Percentiles rank a stretch among this genome's conserved stretches.
Conservation (phyloP, 2,888 invertebrate genomes). For the Dioctria rufipes region DNA sequence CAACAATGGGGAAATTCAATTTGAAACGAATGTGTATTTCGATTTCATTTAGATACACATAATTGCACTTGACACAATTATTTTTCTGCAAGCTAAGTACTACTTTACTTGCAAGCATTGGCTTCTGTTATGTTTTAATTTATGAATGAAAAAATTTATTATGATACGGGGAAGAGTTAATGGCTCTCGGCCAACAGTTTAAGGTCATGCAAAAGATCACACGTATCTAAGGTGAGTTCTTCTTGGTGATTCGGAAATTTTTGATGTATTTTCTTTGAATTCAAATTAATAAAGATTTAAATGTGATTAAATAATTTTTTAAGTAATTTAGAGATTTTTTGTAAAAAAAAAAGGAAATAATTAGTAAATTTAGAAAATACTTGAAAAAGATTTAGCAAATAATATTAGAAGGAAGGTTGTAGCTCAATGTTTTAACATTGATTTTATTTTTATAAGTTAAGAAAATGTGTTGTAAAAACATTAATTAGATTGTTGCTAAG, state of each 20-base stretch:
- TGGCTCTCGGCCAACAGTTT: background rate
- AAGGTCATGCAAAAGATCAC: background rate
- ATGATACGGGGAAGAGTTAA: constrained; percentile 15
- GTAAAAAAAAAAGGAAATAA: background rate
- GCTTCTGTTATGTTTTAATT: background rate
- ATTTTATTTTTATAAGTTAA: no score
- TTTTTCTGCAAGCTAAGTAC: background rate
- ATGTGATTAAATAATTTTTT: background rate
- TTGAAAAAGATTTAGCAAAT: background rate
- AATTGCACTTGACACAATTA: constrained; percentile 48
- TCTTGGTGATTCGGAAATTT: background rate
- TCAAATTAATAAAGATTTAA: background rate
- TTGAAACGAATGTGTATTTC: constrained; percentile 13
- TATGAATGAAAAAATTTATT: constrained; percentile 34
- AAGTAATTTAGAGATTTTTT: background rate
- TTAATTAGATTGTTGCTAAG: no score
- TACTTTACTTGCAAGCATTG: background rate
- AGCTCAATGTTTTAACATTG: no score
- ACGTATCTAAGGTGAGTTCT: background rate
- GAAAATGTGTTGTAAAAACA: no score
- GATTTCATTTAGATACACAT: constrained; percentile 26
- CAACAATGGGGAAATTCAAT: background rate
- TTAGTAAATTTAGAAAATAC: background rate
- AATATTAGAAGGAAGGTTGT: no score
- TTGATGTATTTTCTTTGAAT: background rate